Conservation (phyloP, 2,888 invertebrate genomes). For the Caenorhabditis virilis region DNA sequence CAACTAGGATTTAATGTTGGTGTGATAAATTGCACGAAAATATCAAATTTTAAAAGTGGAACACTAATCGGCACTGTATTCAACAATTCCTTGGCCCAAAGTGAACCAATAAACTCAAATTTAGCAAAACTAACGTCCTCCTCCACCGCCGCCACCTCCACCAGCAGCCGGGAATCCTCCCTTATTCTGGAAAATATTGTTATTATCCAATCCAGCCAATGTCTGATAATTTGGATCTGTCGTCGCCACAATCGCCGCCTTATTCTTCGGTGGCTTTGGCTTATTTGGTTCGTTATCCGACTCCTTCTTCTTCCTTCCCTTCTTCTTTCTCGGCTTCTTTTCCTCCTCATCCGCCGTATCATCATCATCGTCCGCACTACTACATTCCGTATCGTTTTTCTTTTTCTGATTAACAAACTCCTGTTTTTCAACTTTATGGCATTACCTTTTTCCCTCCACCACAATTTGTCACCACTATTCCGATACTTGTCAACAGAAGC, state of each 20-base stretch:
- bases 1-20: too few relatives aligned
- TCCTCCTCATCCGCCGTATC: neutral
- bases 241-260: neutral
- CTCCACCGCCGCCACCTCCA: neutral
- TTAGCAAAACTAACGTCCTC: too few relatives aligned
- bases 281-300: neutral
- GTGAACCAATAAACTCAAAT: too few relatives aligned
- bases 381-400: neutral
- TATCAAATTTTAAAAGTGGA: too few relatives aligned
- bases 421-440: too few relatives aligned
- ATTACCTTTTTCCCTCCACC: neutral
- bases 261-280: constrained; percentile 3
- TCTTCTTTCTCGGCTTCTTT: neutral
- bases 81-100: too few relatives aligned
- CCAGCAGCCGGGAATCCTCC: neutral
- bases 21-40: too few relatives aligned
- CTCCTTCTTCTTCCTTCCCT: neutral
- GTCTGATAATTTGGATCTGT: constrained; percentile 5
- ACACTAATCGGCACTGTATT: too few relatives aligned
- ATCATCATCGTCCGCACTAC: neutral
- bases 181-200: neutral
- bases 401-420: neutral
- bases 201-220: constrained; percentile 1
- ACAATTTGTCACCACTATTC: neutral
- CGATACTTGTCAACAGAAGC: neutral